Conservation (phyloP, 2,888 invertebrate species). For the Archips xylosteana region DNA sequence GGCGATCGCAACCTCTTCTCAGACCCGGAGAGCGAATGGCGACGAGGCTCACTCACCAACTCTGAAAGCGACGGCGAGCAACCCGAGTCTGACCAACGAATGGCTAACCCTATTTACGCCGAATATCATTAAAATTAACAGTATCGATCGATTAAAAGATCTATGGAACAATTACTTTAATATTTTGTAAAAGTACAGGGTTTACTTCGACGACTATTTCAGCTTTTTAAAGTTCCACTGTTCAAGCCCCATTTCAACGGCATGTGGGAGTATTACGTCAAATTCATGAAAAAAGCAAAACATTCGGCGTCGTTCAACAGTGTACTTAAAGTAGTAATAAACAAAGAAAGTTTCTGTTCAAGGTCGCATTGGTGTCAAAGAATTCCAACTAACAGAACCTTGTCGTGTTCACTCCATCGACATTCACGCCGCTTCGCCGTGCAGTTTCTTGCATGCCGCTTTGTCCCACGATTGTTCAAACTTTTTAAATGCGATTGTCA, state of each 20-base stretch:
- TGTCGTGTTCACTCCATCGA: too few relatives aligned
- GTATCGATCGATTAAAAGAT: background rate
- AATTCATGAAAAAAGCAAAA: background rate
- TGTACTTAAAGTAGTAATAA: background rate
- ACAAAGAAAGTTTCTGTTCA: too few relatives aligned
- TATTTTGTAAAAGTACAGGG: background rate
- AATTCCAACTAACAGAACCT: too few relatives aligned
- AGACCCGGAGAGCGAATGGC: constrained; percentile 90
- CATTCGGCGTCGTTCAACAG: background rate
- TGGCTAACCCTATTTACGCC: constrained; percentile 50
- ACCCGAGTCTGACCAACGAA: constrained; percentile 85
- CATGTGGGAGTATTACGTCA: background rate
- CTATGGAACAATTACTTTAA: too few relatives aligned
- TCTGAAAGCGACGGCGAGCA: constrained; percentile 74
- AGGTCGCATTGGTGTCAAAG: too few relatives aligned
- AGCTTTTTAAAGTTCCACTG: background rate
- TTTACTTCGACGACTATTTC: background rate
- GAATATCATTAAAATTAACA: constrained; percentile 46
- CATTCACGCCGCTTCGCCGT: too few relatives aligned
- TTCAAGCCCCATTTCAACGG: background rate
- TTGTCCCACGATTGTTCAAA: background rate
- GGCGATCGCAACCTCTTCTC: constrained; percentile 87
- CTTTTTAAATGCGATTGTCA: background rate
- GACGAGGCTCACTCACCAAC: constrained; percentile 51
- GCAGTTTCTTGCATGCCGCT: background rate